Evolutionary conservation across 2,888 invertebrate species (phyloP).

Genomic region (Agriopis marginaria): DNA sequence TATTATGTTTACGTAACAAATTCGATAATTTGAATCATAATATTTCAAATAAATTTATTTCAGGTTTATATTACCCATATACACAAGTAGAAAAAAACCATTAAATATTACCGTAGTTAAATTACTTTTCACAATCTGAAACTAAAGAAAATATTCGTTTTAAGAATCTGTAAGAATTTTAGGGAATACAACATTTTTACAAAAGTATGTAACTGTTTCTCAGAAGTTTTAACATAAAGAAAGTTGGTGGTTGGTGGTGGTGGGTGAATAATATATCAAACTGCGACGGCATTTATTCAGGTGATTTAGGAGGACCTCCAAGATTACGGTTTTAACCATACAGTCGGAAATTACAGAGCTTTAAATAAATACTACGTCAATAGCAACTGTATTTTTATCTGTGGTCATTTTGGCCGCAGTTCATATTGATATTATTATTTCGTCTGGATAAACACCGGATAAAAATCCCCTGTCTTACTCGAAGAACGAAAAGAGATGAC

Average conservation of each 20-base stretch:
- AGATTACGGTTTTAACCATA: constrained; percentile 55
- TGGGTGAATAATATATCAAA: constrained; percentile 43
- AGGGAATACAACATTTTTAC: neutral
- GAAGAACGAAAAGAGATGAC: constrained; percentile 33
- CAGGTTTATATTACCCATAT: too few species aligned
- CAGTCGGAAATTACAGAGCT: constrained; percentile 58
- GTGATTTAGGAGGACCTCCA: constrained; percentile 49
- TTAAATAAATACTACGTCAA: constrained; percentile 64
- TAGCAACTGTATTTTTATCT: constrained; percentile 40
- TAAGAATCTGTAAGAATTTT: constrained; percentile 4
- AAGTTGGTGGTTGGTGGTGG: constrained; percentile 41
- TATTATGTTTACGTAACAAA: neutral
- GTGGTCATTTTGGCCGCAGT: constrained; percentile 36
- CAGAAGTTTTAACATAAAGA: constrained; percentile 42
- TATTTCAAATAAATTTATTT: too few species aligned
- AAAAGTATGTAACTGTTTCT: constrained; percentile 34
- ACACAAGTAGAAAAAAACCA: too few species aligned
- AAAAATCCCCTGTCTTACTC: constrained; percentile 33
- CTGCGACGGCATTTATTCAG: constrained; percentile 42
- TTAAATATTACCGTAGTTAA: too few species aligned
- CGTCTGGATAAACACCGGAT: constrained; percentile 40
- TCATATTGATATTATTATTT: constrained; percentile 37
- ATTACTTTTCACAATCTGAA: neutral
- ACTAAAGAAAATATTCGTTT: neutral
- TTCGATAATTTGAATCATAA: neutral